Evolutionary conservation across 2,113 vertebrate species (phyloP), one percentile per base, ranked within the genome.

Genomic region (Austrofundulus limnaeus): DNA sequence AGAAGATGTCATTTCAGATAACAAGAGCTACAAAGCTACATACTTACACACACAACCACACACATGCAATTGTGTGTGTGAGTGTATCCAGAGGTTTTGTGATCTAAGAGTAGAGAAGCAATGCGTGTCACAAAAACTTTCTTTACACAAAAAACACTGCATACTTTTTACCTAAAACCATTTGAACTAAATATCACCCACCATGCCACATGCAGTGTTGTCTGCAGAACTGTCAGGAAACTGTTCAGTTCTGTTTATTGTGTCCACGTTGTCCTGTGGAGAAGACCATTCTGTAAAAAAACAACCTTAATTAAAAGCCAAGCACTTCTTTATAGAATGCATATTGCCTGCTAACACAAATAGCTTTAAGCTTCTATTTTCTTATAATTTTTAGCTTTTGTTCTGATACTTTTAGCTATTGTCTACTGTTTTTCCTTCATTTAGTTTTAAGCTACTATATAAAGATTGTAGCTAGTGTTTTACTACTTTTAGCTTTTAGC

Each of bases 1-100:
- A 21, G 2, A 39, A 73, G 72, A 83, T 77, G 62, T 47, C 42
- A 83, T 86, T 82, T 84, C 43, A 80, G 72, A 86, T 80, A 77
- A 39, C 0, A 17, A 34, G 25, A 47, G 28, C 37, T 28, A 55
- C 39, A 63, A 45, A 64, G 51, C 62, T 64, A 64, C 51, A 66
- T 60, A 43, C 31, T 48, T 46, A 24, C 8, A 23, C 25, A 7
- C 3, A 46, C 54, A 64, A 47, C 53, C 45, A 52, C 34, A 42
- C n/a, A 50, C 5, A 12, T 23, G 56, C 5, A 66, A 12, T 11
- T 25, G 49, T 45, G 55, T 48, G 13, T 66, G n/a, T 56, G 58
- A 37, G 64, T 34, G 37, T 50, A 11, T 52, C 1, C 31, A 37
- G 56, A 37, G 48, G 5, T 10, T 34, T 34, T 34, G 9, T 8